These are phyloP conservation scores for Buathra laborator DNA, from an alignment of 2,888 invertebrate species.

Conservation along the genomic window DNA sequence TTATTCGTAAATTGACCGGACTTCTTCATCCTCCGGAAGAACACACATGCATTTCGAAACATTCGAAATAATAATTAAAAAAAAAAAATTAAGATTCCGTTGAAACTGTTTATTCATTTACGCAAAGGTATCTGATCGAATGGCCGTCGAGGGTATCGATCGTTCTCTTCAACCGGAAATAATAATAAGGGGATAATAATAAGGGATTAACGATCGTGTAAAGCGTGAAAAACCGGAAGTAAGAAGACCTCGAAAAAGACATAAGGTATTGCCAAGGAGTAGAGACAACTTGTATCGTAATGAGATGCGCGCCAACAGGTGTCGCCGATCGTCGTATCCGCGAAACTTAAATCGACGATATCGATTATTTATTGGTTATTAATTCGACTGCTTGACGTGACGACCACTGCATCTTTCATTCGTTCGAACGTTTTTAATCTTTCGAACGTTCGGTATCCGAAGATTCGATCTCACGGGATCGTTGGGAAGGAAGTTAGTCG, in stretches of 20 bases:
- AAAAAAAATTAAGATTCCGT: background rate
- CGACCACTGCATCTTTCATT: background rate
- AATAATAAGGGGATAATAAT: too few species aligned
- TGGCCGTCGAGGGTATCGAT: conserved; percentile 32
- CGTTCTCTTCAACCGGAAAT: too few species aligned
- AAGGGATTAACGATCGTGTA: background rate
- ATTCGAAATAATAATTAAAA: background rate
- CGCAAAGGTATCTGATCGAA: background rate
- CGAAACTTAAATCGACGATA: too few species aligned
- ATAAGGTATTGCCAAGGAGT: conserved; percentile 56
- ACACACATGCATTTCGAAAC: too few species aligned
- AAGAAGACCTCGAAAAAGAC: conserved; percentile 42
- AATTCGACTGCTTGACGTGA: background rate
- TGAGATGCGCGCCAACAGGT: conserved; percentile 72
- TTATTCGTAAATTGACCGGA: background rate
- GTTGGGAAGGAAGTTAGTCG: background rate
- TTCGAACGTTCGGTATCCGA: background rate
- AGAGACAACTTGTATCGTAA: conserved; percentile 63
- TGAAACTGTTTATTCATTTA: too few species aligned
- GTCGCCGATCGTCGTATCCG: conserved; percentile 38
- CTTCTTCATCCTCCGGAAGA: too few species aligned
- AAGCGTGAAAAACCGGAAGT: background rate
- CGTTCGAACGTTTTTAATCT: background rate
- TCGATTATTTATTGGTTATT: background rate
- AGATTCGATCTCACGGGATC: background rate